Evolutionary conservation across 1,140 invertebrate species (phyloP).

Genomic region (Arctopsyche grandis): DNA sequence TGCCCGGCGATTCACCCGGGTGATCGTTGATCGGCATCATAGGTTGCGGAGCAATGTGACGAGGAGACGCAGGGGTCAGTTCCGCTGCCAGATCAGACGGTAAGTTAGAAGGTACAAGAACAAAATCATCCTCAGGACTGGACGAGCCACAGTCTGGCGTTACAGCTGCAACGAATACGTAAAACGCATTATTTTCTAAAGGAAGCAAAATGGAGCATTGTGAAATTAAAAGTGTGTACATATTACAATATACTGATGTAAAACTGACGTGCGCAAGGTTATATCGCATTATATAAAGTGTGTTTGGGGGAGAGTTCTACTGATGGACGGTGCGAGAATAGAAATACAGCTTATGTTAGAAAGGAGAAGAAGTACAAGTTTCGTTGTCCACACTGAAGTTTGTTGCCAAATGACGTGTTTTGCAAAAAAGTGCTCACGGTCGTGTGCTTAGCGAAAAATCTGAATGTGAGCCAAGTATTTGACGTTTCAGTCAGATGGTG

Average conservation of each 20-base stretch:
- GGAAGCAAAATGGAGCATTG: no score
- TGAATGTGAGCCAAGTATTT: slow-evolving; percentile 20
- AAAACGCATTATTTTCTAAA: not conserved
- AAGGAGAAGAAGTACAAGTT: not conserved
- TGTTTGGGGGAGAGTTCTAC: not conserved
- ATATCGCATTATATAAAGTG: not conserved
- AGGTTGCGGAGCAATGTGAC: slow-evolving; percentile 49
- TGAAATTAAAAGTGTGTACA: no score
- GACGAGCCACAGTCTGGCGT: slow-evolving; percentile 62
- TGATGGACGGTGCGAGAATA: not conserved
- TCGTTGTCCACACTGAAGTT: not conserved
- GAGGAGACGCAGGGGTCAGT: slow-evolving; percentile 60
- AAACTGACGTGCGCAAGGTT: not conserved
- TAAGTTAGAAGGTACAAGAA: slow-evolving; percentile 81
- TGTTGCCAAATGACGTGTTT: slow-evolving; percentile 22
- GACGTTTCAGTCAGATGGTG: slow-evolving; percentile 7
- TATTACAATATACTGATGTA: not conserved
- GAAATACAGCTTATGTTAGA: not conserved
- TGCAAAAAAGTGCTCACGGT: not conserved
- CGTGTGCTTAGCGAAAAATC: not conserved
- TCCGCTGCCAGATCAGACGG: slow-evolving; percentile 67
- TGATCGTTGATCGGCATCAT: slow-evolving; percentile 57
- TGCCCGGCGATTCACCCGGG: slow-evolving; percentile 57
- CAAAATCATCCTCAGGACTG: slow-evolving; percentile 87
- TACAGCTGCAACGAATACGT: slow-evolving; percentile 57